Evolutionary conservation across 1,140 invertebrate genomes (phyloP), one percentile per base, ranked within the genome.

Genomic region (Piezodorus guildinii): DNA sequence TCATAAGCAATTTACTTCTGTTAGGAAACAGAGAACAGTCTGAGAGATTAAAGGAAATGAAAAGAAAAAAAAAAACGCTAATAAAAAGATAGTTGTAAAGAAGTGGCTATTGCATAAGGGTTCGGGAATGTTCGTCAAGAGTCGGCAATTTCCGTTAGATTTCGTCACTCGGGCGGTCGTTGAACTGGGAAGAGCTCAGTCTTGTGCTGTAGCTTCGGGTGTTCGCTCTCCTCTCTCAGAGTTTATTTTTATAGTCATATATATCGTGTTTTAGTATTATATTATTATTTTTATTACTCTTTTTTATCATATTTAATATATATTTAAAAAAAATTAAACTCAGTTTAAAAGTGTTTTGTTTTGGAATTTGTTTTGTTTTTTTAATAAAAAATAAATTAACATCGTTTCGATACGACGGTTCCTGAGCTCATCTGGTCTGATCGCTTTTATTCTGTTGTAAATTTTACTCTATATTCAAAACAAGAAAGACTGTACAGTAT

Each of bases 111-210:
- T 64, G 63, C 63, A 64, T 64, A 64, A 64, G n/a, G 39, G 27
- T 19, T 64, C 63, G 63, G 12, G 63, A 14, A 25, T 19, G 17
- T 12, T 64, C 63, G 63, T 23, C 39, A 12, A 10, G 25, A 19
- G 14, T 64, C 63, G 63, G 54, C 39, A n/a, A 17, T 43, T 27
- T 64, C 63, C 63, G 63, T 64, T 64, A 64, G 39, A 51, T 64
- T 64, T 64, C 63, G 63, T 64, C 63, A 64, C 63, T 64, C 25
- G 63, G 63, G 43, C 63, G 63, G 63, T 64, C 63, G 63, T 64
- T 64, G 63, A 64, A 64, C 63, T 64, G 63, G 63, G 63, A 64
- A 64, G 63, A 30, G 39, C 27, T 25, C 17, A 64, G 63, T 64
- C 63, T 64, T 58, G 63, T 64, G 52, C 63, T 43, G 25, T 34